Percentiles rank a stretch among this genome's conserved stretches.
Conservation (phyloP, 1,140 invertebrate species). For the Anoplolepis gracilipes region DNA sequence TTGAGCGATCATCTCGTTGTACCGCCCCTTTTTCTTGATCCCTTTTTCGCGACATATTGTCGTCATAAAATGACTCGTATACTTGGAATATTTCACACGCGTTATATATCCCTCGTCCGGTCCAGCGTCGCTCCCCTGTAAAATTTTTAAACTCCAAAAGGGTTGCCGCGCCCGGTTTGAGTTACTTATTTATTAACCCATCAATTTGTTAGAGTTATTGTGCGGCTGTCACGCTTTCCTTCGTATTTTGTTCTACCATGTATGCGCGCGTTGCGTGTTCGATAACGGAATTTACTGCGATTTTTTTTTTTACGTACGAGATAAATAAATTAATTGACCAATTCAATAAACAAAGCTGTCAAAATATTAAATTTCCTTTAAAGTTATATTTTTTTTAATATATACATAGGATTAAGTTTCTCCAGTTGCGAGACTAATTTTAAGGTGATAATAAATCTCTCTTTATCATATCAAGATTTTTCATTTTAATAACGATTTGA, state of each 20-base stretch:
- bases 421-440: neutral
- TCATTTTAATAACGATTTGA: neutral
- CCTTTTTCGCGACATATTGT: constrained; percentile 70
- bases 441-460: neutral
- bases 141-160: constrained; percentile 82
- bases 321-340: neutral
- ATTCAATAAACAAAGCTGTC: neutral
- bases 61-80: constrained; percentile 59
- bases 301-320: neutral
- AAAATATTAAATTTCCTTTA: constrained; percentile 7
- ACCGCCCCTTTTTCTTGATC: constrained; percentile 22
- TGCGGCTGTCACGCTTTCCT: constrained; percentile 12
- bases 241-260: neutral
- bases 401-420: neutral
- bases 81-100: constrained; percentile 79
- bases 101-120: constrained; percentile 42
- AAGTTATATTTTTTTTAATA: neutral
- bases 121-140: constrained; percentile 46
- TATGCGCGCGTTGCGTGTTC: neutral
- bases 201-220: constrained; percentile 78
- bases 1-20: constrained; percentile 43
- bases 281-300: neutral
- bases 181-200: constrained; percentile 85
- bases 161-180: constrained; percentile 74
- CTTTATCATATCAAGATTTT: neutral